Conservation (phyloP, 2,797 vertebrate genomes). For the Chiloscyllium punctatum region DNA sequence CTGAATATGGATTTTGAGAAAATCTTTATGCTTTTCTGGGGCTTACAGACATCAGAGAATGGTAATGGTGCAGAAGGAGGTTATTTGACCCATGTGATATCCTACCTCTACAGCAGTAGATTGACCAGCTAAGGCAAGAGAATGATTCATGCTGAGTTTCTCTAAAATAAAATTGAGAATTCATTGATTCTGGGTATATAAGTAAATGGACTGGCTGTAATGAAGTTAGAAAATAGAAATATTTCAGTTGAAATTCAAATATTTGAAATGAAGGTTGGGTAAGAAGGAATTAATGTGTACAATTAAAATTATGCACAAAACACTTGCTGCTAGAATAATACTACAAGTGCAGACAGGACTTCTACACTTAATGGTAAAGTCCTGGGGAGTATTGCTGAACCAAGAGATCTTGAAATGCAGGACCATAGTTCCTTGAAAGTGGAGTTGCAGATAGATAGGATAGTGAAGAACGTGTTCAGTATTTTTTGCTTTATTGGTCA, state of each 20-base stretch:
- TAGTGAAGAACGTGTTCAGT: too few species aligned
- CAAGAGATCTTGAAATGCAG: too few species aligned
- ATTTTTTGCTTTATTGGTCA: too few species aligned
- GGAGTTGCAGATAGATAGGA: too few species aligned
- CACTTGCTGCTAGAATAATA: background rate
- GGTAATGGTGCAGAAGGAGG: too few species aligned
- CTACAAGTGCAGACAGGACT: background rate
- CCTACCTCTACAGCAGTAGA: background rate
- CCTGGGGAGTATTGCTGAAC: too few species aligned
- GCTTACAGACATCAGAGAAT: background rate
- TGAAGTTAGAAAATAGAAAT: background rate
- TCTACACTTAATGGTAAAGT: too few species aligned
- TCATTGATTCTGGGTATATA: background rate
- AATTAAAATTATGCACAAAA: background rate
- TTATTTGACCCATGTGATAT: background rate
- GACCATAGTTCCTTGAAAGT: too few species aligned
- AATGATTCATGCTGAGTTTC: background rate
- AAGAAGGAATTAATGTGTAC: background rate
- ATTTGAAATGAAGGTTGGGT: background rate
- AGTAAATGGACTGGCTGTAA: background rate
- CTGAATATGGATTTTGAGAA: background rate
- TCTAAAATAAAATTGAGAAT: background rate
- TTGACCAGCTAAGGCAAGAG: background rate
- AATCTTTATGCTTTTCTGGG: background rate
- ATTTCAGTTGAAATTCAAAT: background rate